Base-by-base conservation (phyloP, 2,888 invertebrate genomes). In the Microplitis deprimator region DNA sequence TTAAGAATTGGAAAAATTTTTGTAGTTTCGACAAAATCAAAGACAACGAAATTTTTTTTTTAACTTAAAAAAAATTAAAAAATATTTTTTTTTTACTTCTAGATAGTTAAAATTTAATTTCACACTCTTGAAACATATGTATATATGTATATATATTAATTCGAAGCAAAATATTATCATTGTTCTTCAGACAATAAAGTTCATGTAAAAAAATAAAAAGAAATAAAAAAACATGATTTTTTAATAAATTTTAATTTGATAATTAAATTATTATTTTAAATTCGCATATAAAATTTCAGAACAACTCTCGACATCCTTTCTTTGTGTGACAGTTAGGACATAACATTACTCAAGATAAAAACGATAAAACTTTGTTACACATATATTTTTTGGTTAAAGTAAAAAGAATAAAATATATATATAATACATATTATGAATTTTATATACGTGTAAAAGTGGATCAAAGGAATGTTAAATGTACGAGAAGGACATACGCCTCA, bases 311-410 rank as follows among this genome's bases (percentile, higher is more conserved):
- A 75, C 67, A 72, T 40, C 76, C 70, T 73, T 75, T 76, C 65
- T 68, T 74, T 64, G 79, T 82, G 79, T 81, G 80, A 80, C 81
- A 77, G 82, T 82, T 83, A 82, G 82, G 85, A 70, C 50, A 50
- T 67, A 73, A 67, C 50, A 68, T 20, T 68, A 38, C 61, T 68
- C 64, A n/a, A 60, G 80, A 78, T 78, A 80, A 80, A 85, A 50
- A 50, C 13, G 50, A 50, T 50, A 50, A 50, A 89, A 89, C 86
- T 89, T 89, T 87, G 88, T 87, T 87, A 87, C 85, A 87, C 85
- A 88, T 50, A 50, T 50, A 50, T 50, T 89, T 89, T 89, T 89
- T 89, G 85, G 86, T 86, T 50, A 13, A 50, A 13, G 13, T 50
- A 50, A 50, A 50, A 50, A 50, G 50, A 50, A 50, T 50, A 50